Evolutionary conservation across 2,888 invertebrate genomes (phyloP).

Genomic region (Arge pagana): DNA sequence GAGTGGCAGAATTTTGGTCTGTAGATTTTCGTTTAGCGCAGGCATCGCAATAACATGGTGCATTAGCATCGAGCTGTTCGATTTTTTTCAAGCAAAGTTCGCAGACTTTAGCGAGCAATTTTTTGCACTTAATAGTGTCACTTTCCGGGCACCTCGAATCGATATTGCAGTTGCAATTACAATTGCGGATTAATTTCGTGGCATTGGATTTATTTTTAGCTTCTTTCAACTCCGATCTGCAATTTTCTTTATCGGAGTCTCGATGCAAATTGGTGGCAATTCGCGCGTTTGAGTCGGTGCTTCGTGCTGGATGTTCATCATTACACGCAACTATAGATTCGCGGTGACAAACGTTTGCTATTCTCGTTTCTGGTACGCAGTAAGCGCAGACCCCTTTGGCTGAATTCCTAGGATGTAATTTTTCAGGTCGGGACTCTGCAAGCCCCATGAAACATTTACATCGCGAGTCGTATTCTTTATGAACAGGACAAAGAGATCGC

Average conservation of each 20-base stretch:
- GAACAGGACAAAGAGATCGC: conserved; percentile 27
- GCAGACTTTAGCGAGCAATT: neutral
- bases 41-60: conserved; percentile 4
- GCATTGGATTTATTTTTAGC: conserved; percentile 51
- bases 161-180: conserved; percentile 6
- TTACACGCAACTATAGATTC: no score
- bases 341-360: neutral
- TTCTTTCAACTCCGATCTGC: conserved; percentile 43
- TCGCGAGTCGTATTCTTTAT: conserved; percentile 18
- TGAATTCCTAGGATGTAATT: neutral
- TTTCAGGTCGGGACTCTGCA: neutral
- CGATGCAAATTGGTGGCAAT: neutral
- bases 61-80: conserved; percentile 1
- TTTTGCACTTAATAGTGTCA: neutral
- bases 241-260: conserved; percentile 14
- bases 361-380: no score
- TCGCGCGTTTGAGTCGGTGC: neutral
- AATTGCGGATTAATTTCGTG: conserved; percentile 39
- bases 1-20: conserved; percentile 13
- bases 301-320: no score
- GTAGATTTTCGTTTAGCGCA: conserved; percentile 12
- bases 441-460: conserved; percentile 2
- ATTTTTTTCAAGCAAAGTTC: conserved; percentile 10
- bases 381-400: no score
- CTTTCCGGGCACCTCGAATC: neutral